Conservation (phyloP, 2,797 vertebrate genomes). For the Loriculus beryllinus region DNA sequence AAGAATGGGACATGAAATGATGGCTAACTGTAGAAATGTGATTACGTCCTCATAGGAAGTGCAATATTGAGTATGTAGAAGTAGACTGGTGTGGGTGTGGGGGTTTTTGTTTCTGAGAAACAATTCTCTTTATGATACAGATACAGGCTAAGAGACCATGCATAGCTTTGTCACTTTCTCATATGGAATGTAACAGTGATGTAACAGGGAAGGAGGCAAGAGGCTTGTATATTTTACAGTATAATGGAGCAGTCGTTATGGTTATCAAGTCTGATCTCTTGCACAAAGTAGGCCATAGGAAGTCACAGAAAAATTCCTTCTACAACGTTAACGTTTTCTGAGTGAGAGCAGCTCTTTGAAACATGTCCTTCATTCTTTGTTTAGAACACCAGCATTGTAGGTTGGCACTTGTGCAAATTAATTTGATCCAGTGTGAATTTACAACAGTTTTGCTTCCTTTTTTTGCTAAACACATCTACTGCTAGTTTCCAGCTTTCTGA, state of each 20-base stretch:
- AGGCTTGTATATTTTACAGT: not conserved
- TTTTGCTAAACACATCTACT: not conserved
- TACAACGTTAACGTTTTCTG: not conserved
- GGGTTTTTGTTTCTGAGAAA: not conserved
- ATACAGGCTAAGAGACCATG: not conserved
- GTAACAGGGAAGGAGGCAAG: not conserved
- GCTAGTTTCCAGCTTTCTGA: not conserved
- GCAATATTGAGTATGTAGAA: not conserved
- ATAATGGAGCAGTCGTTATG: not conserved
- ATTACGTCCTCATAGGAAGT: not conserved
- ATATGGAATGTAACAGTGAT: not conserved
- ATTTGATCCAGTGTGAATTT: not conserved
- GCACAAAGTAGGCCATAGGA: not conserved
- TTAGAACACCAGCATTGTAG: not conserved
- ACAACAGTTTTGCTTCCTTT: not conserved
- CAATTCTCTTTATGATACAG: accelerated
- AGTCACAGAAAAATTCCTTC: not conserved
- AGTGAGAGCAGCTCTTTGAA: not conserved
- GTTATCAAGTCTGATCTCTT: not conserved
- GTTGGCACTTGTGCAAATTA: not conserved
- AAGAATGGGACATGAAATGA: not conserved
- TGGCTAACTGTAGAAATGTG: not conserved
- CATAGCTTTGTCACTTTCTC: not conserved
- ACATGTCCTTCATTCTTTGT: not conserved
- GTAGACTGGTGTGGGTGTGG: not conserved